Percentiles rank a stretch among this genome's conserved stretches.
Evolutionary conservation across 1,140 invertebrate genomes (phyloP).

Genomic region (Adelges cooleyi): DNA sequence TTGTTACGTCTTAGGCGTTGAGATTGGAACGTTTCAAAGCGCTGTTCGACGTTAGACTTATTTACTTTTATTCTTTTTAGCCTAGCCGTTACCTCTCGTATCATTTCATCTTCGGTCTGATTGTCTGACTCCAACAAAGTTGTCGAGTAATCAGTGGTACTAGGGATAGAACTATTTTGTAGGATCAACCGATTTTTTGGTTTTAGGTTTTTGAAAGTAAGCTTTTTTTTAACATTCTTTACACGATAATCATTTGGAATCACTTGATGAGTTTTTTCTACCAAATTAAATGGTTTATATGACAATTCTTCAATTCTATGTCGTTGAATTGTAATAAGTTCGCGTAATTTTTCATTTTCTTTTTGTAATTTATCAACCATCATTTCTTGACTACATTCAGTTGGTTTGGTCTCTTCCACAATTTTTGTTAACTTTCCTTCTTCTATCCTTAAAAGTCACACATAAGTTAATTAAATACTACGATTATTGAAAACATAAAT

Average conservation of each 20-base stretch:
- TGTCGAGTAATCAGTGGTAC: slow-evolving; percentile 8
- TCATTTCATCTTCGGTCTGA: slow-evolving; percentile 9
- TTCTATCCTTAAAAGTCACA: too few relatives aligned
- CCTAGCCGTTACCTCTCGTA: background rate
- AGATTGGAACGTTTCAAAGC: background rate
- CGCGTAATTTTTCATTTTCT: slow-evolving; percentile 1
- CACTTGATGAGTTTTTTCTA: background rate
- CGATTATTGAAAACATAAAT: too few relatives aligned
- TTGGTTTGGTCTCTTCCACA: too few relatives aligned
- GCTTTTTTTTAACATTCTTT: background rate
- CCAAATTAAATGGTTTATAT: background rate
- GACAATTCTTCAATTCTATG: slow-evolving; percentile 8
- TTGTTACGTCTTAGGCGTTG: background rate
- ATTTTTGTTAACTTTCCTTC: too few relatives aligned
- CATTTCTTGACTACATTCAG: too few relatives aligned
- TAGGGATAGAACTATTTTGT: background rate
- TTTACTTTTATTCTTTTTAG: background rate
- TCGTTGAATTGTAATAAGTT: background rate
- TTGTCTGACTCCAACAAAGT: slow-evolving; percentile 3
- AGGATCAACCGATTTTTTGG: background rate
- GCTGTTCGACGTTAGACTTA: background rate
- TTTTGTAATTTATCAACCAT: background rate
- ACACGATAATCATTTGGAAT: background rate
- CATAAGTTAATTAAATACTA: too few relatives aligned
- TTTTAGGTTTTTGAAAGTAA: background rate